phyloP scores from a whole-genome alignment of 2,113 vertebrate genomes.

The Hystrix cristata region DNA sequence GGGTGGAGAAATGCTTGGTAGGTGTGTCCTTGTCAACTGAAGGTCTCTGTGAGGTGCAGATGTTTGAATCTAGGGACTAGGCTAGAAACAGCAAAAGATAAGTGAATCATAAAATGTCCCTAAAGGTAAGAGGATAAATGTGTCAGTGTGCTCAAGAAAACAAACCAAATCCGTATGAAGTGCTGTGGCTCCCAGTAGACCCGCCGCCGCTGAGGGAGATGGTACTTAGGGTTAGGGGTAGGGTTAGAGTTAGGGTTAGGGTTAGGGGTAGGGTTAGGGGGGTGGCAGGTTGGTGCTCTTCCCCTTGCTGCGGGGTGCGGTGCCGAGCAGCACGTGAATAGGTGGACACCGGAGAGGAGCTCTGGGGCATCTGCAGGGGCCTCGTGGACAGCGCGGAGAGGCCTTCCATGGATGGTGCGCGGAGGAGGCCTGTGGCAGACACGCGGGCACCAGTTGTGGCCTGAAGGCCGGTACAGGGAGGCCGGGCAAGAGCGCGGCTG shows the following conservation, averaged over 20 bases:
- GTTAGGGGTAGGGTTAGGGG: too few relatives aligned
- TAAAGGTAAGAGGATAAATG: background rate
- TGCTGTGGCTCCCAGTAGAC: background rate
- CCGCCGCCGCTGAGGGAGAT: background rate
- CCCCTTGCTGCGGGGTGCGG: background rate
- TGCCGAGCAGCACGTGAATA: too few relatives aligned
- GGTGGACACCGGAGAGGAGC: background rate
- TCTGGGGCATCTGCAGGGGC: background rate
- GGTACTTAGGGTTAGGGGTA: too few relatives aligned
- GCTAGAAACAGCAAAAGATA: background rate
- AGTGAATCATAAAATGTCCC: background rate
- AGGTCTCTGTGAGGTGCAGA: background rate
- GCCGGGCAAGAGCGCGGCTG: background rate
- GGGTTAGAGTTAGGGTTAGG: too few relatives aligned
- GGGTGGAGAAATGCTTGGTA: background rate
- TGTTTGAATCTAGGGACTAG: background rate
- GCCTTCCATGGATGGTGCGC: background rate
- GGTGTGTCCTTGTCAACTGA: background rate
- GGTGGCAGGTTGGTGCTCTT: background rate
- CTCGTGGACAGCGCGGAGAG: background rate
- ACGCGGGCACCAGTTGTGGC: fast-evolving
- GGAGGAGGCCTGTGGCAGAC: background rate
- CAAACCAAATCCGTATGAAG: background rate
- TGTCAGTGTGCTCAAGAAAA: background rate
- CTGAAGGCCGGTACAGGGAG: background rate